Conservation (phyloP, 2,888 invertebrate genomes). For the Epiperipatus broadwayi region DNA sequence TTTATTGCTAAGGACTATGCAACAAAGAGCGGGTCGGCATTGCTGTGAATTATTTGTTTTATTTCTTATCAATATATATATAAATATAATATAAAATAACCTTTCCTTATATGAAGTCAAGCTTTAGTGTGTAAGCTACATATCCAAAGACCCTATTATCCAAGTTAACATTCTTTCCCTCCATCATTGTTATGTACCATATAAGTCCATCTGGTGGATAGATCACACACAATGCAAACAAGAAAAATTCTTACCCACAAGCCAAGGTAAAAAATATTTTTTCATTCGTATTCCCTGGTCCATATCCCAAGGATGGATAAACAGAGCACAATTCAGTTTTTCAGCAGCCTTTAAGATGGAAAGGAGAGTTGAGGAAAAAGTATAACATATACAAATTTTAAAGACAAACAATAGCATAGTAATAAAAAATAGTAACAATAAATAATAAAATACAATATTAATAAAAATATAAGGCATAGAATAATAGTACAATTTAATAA, state of each 20-base stretch:
- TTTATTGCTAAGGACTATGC: no score
- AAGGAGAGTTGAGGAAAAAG: constrained; percentile 10
- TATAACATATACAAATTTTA: constrained; percentile 6
- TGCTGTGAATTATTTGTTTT: no score
- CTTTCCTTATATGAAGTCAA: no score
- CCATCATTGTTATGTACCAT: no score
- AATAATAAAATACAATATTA: not conserved
- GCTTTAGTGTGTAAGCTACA: no score
- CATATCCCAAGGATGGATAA: constrained; percentile 42
- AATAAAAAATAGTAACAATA: constrained; percentile 11
- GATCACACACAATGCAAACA: no score
- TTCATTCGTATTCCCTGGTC: constrained; percentile 30
- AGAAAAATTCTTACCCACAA: constrained; percentile 35
- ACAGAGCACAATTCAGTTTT: constrained; percentile 31
- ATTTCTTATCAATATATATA: no score
- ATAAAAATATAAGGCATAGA: constrained; percentile 7
- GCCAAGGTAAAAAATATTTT: constrained; percentile 39
- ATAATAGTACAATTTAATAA: not conserved
- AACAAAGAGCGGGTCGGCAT: no score
- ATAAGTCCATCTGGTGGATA: no score
- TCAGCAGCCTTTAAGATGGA: constrained; percentile 30
- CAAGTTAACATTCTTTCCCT: no score
- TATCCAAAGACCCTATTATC: no score
- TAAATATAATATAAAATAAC: no score
- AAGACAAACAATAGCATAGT: constrained; percentile 8